Percentiles rank a stretch among this genome's conserved stretches.
Evolutionary conservation across 2,113 vertebrate genomes (phyloP).

Genomic region (Morone chrysops): DNA sequence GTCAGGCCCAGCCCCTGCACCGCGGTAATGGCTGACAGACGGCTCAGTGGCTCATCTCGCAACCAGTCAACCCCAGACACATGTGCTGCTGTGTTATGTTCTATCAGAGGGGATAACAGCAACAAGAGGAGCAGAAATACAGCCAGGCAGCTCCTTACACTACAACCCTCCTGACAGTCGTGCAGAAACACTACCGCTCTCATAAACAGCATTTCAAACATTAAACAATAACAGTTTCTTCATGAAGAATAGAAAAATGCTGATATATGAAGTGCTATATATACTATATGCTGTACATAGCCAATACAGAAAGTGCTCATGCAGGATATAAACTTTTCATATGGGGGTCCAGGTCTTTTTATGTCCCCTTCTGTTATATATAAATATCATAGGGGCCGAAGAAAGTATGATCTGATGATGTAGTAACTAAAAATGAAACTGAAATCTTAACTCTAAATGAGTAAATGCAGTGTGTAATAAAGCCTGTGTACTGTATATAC

Average conservation of each 20-base stretch:
- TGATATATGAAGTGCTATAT: neutral
- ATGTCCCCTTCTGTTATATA: neutral
- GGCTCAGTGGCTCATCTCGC: slow-evolving; percentile 57
- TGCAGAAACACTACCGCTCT: neutral
- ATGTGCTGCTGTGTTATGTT: slow-evolving; percentile 31
- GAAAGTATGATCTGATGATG: neutral
- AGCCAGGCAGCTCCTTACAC: neutral
- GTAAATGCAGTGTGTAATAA: neutral
- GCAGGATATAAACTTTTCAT: neutral
- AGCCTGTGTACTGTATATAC: neutral
- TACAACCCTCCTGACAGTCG: slow-evolving; percentile 15
- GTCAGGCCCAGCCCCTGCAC: slow-evolving; percentile 49
- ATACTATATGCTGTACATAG: neutral
- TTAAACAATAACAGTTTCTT: neutral
- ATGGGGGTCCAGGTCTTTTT: neutral
- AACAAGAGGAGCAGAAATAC: neutral
- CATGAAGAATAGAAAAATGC: neutral
- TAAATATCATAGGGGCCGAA: neutral
- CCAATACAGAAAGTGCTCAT: neutral
- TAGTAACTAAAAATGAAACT: neutral
- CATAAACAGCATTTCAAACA: neutral
- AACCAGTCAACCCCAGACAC: slow-evolving; percentile 47
- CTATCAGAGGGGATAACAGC: slow-evolving; percentile 21
- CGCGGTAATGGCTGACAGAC: slow-evolving; percentile 69
- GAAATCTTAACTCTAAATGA: neutral